Base-by-base conservation (phyloP, 1,140 invertebrate species). In the Drosophila mauritiana region DNA sequence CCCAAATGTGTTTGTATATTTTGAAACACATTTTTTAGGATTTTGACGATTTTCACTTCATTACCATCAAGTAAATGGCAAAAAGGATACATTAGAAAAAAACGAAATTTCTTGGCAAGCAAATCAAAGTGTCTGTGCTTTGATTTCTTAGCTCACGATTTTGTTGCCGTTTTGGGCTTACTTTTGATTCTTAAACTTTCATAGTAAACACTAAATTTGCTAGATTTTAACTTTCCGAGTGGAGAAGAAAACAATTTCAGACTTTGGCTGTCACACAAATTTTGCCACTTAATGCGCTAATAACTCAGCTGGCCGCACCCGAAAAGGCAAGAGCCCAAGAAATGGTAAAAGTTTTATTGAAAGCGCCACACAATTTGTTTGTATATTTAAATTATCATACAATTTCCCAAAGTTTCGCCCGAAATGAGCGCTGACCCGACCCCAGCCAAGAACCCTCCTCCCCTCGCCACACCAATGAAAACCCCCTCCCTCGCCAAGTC, bases 381-480 rank as follows among this genome's bases (percentile, higher is more conserved):
- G 84, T 89, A 88, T 88, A 88, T 89, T 88, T 84, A 88, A 88
- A 88, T 88, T 86, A 86, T 88, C 82, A 88, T 88, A 88, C 77
- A 88, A 88, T 88, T 88, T 80, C 65, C 57, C 48, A 86, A 86
- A 65, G 57, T 86, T 86, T 81, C 49, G 65, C 48, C 53, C 48
- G 72, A 86, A 86, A 86, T 81, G 78, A 86, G 70, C 61, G 78
- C 82, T 25, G 48, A 63, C 73, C 55, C 51, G 54, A 51, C 42
- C 25, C 37, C 39, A 42, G 39, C 22, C 53, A 27, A n/a, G 15
- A 20, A n/a, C 52, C 25, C 17, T 15, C 7, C 22, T 36, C 5
- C 25, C 59, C 36, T 36, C 56, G 11, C 34, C 15, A 11, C 6
- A 15, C 54, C 39, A 12, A 31, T n/a, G n/a, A 31, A 8, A 0